Evolutionary conservation across 1,140 invertebrate species (phyloP).

Genomic region (Calliphora vicina): DNA sequence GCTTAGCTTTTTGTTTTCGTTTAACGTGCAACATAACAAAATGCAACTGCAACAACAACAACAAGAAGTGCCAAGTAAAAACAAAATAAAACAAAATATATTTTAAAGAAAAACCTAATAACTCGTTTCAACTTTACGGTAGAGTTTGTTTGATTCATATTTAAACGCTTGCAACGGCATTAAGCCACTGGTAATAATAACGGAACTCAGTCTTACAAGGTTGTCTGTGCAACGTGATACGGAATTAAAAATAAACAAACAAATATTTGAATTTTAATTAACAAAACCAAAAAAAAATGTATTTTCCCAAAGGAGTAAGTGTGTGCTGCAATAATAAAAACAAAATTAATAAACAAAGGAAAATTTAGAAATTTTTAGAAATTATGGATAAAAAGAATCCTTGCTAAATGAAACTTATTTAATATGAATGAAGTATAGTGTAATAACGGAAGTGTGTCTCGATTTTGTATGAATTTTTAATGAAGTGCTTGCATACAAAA

Average conservation of each 20-base stretch:
- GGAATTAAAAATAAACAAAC: conserved; percentile 31
- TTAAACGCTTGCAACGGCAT: background rate
- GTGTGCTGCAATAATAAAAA: background rate
- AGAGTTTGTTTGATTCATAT: conserved; percentile 9
- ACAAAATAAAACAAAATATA: no score
- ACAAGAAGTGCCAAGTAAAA: background rate
- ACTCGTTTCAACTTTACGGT: background rate
- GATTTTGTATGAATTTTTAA: no score
- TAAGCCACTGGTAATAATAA: conserved; percentile 7
- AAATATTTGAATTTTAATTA: background rate
- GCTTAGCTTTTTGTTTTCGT: background rate
- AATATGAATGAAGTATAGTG: no score
- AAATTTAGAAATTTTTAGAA: no score
- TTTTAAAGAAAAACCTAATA: no score
- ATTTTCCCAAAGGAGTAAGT: conserved; percentile 27
- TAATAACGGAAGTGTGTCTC: no score
- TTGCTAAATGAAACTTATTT: no score
- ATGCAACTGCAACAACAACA: background rate
- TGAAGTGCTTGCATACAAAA: no score
- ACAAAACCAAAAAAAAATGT: background rate
- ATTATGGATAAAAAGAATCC: no score
- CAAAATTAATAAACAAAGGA: background rate
- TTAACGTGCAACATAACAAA: background rate
- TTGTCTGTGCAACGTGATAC: conserved; percentile 21
- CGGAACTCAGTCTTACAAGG: conserved; percentile 20